Conservation (phyloP, 2,797 vertebrate species). For the Etheostoma perlongum region DNA sequence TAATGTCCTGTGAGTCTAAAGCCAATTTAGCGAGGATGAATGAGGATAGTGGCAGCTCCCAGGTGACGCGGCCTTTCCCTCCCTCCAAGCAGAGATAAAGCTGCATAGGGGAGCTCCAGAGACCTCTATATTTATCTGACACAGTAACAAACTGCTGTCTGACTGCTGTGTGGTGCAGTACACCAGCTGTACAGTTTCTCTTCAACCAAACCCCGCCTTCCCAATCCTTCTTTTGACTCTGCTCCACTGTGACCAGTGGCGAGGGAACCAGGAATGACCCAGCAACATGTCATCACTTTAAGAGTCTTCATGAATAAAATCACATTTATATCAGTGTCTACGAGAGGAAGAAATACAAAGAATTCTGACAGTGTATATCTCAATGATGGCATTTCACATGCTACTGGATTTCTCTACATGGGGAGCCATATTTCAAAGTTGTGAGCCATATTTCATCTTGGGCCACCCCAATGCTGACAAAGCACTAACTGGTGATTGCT, state of each 20-base stretch:
- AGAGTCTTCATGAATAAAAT: constrained; percentile 41
- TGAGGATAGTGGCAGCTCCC: constrained; percentile 70
- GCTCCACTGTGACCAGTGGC: constrained; percentile 42
- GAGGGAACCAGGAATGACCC: constrained; percentile 51
- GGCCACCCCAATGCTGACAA: constrained; percentile 74
- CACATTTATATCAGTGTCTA: constrained; percentile 1
- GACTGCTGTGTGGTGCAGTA: constrained; percentile 67
- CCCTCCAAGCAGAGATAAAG: constrained; percentile 63
- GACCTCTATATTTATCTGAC: constrained; percentile 85
- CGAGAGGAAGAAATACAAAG: constrained; percentile 30
- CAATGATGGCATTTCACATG: constrained; percentile 37
- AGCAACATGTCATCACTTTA: constrained; percentile 58
- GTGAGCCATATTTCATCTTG: constrained; percentile 70
- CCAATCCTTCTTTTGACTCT: constrained; percentile 11
- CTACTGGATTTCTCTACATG: constrained; percentile 54
- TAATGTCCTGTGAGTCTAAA: constrained; percentile 63
- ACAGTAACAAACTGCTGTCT: constrained; percentile 81
- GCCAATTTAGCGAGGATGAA: constrained; percentile 76
- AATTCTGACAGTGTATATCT: constrained; percentile 32
- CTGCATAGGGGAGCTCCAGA: constrained; percentile 69
- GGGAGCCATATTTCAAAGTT: constrained; percentile 65
- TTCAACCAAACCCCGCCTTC: constrained; percentile 25
- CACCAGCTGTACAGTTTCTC: constrained; percentile 64
- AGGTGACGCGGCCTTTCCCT: constrained; percentile 68
- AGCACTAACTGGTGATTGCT: constrained; percentile 80